Base-by-base conservation (phyloP, 1,140 invertebrate genomes). In the Apolygus lucorum region DNA sequence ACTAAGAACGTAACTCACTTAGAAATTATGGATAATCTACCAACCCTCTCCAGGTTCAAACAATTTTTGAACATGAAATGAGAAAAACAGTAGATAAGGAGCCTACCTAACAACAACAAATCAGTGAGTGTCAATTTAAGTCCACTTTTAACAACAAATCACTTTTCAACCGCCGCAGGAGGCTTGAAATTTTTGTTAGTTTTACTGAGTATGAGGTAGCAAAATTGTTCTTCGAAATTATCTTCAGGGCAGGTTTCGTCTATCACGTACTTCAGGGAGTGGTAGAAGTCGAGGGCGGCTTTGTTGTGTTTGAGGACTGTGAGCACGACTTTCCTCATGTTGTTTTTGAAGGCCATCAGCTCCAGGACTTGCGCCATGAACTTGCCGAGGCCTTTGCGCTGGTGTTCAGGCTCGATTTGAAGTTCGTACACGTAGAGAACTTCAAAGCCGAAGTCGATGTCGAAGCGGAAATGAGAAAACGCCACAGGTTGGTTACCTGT, bases 401-500 rank as follows among this genome's bases (percentile, higher is more conserved):
- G 83, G 59, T 83, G 82, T 17, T 78, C 75, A 49, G 82, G 74
- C 75, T 89, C 86, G 67, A 94, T 79, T 78, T 94, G 92, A 74
- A 94, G 82, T 80, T 94, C 91, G 80, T 94, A 94, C 78, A 90
- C 91, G 78, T 93, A 93, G 8, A 93, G 76, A 29, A 93, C 90
- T 79, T 89, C 85, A 34, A 85, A 78, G 0, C 84, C 87, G 76
- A 87, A 83, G 77, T 93, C 91, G 73, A 92, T 79, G 76, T 93
- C 91, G 81, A 92, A 93, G 71, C 90, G 81, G 76, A 93, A 93
- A 79, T 91, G 89, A 25, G 85, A 83, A 76, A 89, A 90, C 0
- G 84, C 89, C 28, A 90, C 81, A 26, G 84, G 83, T 72, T 81
- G 78, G 1, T 81, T n/a, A n/a, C n/a, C n/a, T n/a, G 79, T 75